Percentiles rank a stretch among this genome's conserved stretches.
Conservation (phyloP, 2,888 invertebrate genomes). For the Pachycephus smyrnensis region DNA sequence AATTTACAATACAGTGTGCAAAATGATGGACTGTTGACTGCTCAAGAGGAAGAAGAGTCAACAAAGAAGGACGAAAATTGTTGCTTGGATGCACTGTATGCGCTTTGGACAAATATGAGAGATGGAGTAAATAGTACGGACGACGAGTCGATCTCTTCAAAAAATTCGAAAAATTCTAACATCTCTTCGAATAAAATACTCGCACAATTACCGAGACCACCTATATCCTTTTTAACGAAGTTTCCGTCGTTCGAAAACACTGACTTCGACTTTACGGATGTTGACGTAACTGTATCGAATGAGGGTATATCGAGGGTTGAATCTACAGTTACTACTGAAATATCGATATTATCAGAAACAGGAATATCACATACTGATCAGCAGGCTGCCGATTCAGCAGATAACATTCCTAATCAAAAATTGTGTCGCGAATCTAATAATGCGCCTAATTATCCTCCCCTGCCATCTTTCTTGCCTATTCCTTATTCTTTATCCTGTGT, state of each 20-base stretch:
- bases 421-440: not conserved
- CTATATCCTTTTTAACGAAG: not conserved
- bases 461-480: not conserved
- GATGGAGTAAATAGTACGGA: constrained; percentile 10
- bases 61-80: not conserved
- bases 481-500: not conserved
- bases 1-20: not conserved
- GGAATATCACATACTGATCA: not conserved
- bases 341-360: not conserved
- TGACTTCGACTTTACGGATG: not conserved
- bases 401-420: not conserved
- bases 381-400: not conserved
- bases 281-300: not conserved
- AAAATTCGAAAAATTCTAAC: not conserved
- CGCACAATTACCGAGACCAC: not conserved
- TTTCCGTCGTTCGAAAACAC: not conserved
- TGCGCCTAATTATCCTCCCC: not conserved
- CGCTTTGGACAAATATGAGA: constrained; percentile 13
- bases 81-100: constrained; percentile 5
- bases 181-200: not conserved
- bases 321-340: not conserved
- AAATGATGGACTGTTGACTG: constrained; percentile 5
- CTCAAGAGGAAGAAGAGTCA: not conserved
- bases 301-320: not conserved
- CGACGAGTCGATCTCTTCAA: constrained; percentile 14